These are phyloP conservation scores for Lasioglossum pauxillum DNA, from an alignment of 2,888 invertebrate genomes.

Conservation along the genomic window DNA sequence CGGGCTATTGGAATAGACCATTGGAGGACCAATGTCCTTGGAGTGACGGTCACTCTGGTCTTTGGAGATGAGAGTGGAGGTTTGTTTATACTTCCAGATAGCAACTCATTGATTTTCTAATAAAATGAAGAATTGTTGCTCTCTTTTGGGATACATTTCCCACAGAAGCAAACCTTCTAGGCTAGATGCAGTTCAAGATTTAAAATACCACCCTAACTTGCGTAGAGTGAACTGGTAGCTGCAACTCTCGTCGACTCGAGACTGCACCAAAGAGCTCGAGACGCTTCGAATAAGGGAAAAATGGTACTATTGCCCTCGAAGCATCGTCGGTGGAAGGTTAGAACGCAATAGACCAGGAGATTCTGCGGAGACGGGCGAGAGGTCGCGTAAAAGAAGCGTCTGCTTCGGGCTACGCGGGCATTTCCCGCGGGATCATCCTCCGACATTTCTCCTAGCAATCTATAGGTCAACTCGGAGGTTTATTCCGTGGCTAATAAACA, in stretches of 20 bases:
- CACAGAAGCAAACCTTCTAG: neutral
- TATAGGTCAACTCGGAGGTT: neutral
- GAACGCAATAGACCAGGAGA: conserved; percentile 67
- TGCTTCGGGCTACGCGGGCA: conserved; percentile 58
- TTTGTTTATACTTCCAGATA: too few species aligned
- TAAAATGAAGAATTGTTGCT: neutral
- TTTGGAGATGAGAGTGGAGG: too few species aligned
- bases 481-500: neutral
- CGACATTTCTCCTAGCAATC: conserved; percentile 13
- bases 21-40: too few species aligned
- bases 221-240: neutral
- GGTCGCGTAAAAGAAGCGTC: conserved; percentile 65
- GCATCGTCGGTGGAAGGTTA: conserved; percentile 41
- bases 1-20: too few species aligned
- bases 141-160: neutral
- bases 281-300: conserved; percentile 23
- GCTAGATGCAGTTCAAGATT: neutral
- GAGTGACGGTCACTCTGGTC: too few species aligned
- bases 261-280: neutral
- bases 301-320: conserved; percentile 38
- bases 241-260: neutral
- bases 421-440: conserved; percentile 65
- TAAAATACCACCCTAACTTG: neutral
- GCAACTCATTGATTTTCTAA: neutral
- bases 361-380: conserved; percentile 59